Conservation (phyloP, 2,113 vertebrate species). For the Notechis scutatus region DNA sequence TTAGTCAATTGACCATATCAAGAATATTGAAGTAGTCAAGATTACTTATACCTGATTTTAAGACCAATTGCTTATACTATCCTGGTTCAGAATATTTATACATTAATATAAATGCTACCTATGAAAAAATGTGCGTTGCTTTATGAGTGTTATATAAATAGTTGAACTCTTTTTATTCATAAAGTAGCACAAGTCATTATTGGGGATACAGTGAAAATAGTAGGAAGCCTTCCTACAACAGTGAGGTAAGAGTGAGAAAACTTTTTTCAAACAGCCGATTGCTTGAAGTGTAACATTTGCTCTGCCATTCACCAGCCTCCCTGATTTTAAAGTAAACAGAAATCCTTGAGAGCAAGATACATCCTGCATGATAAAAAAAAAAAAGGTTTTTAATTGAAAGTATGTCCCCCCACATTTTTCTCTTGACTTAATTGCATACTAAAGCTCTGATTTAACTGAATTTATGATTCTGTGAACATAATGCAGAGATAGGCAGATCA, state of each 20-base stretch:
- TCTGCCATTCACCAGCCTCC: neutral
- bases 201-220: neutral
- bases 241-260: neutral
- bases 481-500: neutral
- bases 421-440: neutral
- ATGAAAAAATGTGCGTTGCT: neutral
- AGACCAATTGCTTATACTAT: neutral
- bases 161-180: neutral
- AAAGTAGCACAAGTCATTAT: neutral
- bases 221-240: neutral
- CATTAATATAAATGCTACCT: neutral
- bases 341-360: neutral
- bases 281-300: neutral
- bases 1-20: neutral
- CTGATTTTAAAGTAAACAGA: neutral
- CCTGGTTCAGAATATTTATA: neutral
- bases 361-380: neutral
- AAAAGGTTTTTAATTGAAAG: neutral
- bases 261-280: neutral
- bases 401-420: neutral
- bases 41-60: neutral
- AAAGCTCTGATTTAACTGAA: neutral
- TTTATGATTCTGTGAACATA: neutral
- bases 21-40: neutral
- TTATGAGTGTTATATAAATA: neutral